Evolutionary conservation across 2,888 invertebrate species (phyloP).

Genomic region (Odontomyia ornata): DNA sequence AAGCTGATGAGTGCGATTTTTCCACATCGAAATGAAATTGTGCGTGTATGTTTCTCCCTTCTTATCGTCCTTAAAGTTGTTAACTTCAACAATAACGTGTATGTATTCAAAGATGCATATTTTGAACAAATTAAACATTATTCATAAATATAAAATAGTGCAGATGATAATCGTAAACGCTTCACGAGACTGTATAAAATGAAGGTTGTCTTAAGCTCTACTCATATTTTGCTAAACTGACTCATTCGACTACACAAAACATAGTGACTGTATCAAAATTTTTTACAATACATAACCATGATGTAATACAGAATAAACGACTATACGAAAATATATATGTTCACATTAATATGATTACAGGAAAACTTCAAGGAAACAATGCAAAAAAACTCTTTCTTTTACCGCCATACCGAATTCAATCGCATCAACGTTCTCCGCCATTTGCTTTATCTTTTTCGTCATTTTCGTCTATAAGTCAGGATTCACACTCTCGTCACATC

Average conservation of each 20-base stretch:
- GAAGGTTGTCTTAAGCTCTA: constrained; percentile 34
- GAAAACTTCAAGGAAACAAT: constrained; percentile 27
- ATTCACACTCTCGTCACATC: background rate
- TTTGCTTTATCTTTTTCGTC: background rate
- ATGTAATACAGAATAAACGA: constrained; percentile 24
- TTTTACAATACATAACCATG: constrained; percentile 31
- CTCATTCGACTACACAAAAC: constrained; percentile 33
- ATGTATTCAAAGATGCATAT: no score
- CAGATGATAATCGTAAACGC: no score
- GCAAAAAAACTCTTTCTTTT: background rate
- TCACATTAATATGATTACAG: constrained; percentile 8
- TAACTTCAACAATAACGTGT: no score
- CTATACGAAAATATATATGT: constrained; percentile 15
- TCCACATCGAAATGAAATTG: no score
- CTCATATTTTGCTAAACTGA: background rate
- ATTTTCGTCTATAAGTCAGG: background rate
- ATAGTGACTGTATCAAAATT: constrained; percentile 27
- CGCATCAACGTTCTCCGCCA: constrained; percentile 8
- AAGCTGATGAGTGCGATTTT: no score
- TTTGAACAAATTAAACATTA: no score
- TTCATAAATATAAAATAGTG: no score
- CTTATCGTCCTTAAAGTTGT: no score
- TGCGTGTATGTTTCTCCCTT: no score
- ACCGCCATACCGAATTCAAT: constrained; percentile 26
- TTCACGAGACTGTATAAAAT: background rate